phyloP scores from a whole-genome alignment of 1,140 invertebrate genomes.

The Musca vetustissima region DNA sequence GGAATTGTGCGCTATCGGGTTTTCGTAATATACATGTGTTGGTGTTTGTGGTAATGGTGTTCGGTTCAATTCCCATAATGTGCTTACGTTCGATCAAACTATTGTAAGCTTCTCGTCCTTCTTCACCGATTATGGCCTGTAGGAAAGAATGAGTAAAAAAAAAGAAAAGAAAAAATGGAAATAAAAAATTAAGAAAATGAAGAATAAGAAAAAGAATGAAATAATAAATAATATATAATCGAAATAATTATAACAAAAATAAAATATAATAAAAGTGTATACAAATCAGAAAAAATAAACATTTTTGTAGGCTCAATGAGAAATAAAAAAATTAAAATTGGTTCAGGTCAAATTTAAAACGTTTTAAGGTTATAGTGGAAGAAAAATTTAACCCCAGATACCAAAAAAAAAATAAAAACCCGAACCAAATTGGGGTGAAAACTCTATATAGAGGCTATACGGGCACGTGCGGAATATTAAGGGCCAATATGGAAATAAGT shows the following conservation, averaged over 20 bases:
- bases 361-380: too few relatives aligned
- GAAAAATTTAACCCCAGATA: too few relatives aligned
- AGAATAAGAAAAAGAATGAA: conserved; percentile 28
- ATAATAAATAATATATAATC: background rate
- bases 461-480: too few relatives aligned
- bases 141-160: conserved; percentile 24
- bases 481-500: too few relatives aligned
- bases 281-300: too few relatives aligned
- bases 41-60: conserved; percentile 33
- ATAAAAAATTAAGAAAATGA: background rate
- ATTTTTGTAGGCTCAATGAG: too few relatives aligned
- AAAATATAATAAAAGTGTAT: too few relatives aligned
- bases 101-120: conserved; percentile 88
- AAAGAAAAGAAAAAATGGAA: conserved; percentile 12
- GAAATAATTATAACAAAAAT: too few relatives aligned
- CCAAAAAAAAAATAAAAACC: conserved; percentile 8
- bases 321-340: too few relatives aligned
- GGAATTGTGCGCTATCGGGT: conserved; percentile 47
- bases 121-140: conserved; percentile 75
- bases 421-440: too few relatives aligned
- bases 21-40: conserved; percentile 43
- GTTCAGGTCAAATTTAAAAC: too few relatives aligned
- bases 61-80: conserved; percentile 38
- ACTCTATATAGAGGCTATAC: too few relatives aligned
- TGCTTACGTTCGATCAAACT: conserved; percentile 75